Conservation (phyloP, 2,797 vertebrate species). For the Xiphorhynchus erythropygius region DNA sequence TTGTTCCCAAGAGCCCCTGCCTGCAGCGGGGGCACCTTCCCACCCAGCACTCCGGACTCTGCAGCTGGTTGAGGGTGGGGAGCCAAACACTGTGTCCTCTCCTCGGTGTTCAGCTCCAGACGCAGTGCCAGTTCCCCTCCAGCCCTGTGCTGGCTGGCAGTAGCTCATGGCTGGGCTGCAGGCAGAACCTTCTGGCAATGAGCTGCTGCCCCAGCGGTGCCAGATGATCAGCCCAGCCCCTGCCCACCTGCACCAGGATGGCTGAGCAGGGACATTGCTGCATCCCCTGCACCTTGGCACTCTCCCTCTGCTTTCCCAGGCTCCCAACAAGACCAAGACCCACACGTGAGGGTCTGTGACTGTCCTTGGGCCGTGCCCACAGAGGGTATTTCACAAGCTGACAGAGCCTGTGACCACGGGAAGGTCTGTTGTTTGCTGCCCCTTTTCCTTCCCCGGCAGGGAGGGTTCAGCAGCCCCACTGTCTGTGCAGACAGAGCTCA, state of each 20-base stretch:
- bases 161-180: background rate
- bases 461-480: background rate
- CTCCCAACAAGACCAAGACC: fast-evolving
- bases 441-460: background rate
- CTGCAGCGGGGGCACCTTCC: fast-evolving
- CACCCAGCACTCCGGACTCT: background rate
- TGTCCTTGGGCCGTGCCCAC: background rate
- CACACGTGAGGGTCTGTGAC: fast-evolving
- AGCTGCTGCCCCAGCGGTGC: fast-evolving
- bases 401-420: fast-evolving
- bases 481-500: background rate
- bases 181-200: background rate
- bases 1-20: background rate
- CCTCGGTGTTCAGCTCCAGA: background rate
- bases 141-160: background rate
- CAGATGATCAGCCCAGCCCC: background rate
- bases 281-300: fast-evolving
- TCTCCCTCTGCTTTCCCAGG: background rate
- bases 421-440: background rate
- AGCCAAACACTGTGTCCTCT: too few relatives aligned
- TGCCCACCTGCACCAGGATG: background rate
- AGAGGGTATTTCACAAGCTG: background rate
- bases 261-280: fast-evolving
- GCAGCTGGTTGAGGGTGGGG: background rate
- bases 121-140: background rate